Evolutionary conservation across 2,888 invertebrate species (phyloP), one percentile per base, ranked within the genome.

Genomic region (Acleris literana): DNA sequence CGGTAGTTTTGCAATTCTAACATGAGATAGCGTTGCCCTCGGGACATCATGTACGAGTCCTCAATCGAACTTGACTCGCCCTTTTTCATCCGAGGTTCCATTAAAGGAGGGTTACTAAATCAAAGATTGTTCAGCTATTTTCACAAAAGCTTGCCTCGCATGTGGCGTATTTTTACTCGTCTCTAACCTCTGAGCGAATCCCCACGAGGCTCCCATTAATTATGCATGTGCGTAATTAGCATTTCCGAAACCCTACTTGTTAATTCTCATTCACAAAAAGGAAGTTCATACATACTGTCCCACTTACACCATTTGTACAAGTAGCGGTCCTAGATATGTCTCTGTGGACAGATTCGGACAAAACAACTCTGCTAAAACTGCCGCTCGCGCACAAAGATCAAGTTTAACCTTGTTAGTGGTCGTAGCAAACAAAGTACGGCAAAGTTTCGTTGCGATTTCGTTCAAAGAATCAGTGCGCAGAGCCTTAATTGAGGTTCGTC

Each of bases 51-150:
- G 44, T 60, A 64, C 66, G 71, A 66, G 61, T 69, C 61, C 49
- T 60, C 64, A 69, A 63, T 70, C 70, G 72, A 72, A 72, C 72
- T 74, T 75, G 76, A 76, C 73, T 74, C 60, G 71, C 62, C 74
- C 70, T 68, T 72, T 71, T 65, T 61, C 71, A 44, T 56, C 64
- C 70, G 39, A 39, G 39, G 39, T 39, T 49, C 48, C 64, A 9
- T 33, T 33, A 33, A 33, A 39, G 46, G 46, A 46, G 46, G 46
- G 46, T 46, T 33, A 4, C 25, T 46, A 46, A 54, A 52, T 65
- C 68, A 58, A 46, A 59, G 60, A 63, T 51, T 29, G 18, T 39
- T 44, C 22, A 48, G 33, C 33, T 7, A 48, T 44, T 18, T 25
- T 46, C 22, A 4, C 3, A 56, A 13, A 44, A 44, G n/a, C 13